Evolutionary conservation across 2,888 invertebrate genomes (phyloP).

Genomic region (Ypsolopha sequella): DNA sequence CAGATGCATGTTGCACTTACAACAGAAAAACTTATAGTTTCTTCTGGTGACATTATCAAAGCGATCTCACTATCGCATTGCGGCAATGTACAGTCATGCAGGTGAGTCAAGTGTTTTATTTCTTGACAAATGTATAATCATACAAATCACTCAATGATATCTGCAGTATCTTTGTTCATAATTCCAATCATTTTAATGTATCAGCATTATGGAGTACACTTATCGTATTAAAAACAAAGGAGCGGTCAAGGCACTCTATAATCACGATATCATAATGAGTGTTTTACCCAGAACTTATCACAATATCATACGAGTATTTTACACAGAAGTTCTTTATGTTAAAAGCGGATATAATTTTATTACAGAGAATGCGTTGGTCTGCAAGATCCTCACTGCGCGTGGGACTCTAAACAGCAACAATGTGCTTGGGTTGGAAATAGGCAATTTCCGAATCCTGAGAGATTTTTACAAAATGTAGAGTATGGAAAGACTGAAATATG

Average conservation of each 20-base stretch:
- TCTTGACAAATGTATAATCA: neutral
- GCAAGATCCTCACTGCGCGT: slow-evolving; percentile 98
- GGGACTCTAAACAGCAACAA: slow-evolving; percentile 81
- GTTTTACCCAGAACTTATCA: too few species aligned
- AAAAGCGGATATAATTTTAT: slow-evolving; percentile 11
- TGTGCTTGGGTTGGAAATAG: slow-evolving; percentile 69
- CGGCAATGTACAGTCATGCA: slow-evolving; percentile 73
- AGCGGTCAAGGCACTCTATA: neutral
- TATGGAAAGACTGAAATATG: slow-evolving; percentile 75
- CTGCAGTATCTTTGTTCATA: neutral
- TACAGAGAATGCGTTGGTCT: slow-evolving; percentile 88
- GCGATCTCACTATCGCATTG: slow-evolving; percentile 91
- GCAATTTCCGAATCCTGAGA: slow-evolving; percentile 72
- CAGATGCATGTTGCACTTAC: slow-evolving; percentile 82
- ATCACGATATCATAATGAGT: neutral
- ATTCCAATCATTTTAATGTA: neutral
- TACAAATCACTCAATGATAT: neutral
- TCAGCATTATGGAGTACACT: neutral
- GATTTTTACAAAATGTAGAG: slow-evolving; percentile 80
- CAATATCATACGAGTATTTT: neutral
- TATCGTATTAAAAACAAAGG: slow-evolving; percentile 1
- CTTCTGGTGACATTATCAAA: slow-evolving; percentile 88
- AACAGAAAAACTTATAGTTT: slow-evolving; percentile 86
- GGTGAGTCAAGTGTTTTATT: slow-evolving; percentile 44
- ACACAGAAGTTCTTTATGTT: neutral